These are phyloP conservation scores for Drosophila pseudotakahashii DNA, from an alignment of 2,888 invertebrate species.

Conservation along the genomic window DNA sequence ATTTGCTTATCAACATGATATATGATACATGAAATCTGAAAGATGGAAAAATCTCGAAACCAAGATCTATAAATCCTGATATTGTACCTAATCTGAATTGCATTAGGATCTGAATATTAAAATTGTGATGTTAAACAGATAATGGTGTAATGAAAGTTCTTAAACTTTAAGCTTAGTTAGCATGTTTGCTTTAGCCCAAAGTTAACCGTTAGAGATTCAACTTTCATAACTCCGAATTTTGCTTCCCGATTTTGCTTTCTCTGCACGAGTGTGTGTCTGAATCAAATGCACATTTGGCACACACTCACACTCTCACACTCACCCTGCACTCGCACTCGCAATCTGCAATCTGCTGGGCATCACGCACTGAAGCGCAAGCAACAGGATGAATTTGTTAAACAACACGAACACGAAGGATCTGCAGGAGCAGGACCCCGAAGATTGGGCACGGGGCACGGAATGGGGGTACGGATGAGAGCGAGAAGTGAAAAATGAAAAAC, in stretches of 20 bases:
- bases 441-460: slow-evolving; percentile 3
- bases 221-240: neutral
- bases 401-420: slow-evolving; percentile 57
- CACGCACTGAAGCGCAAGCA: slow-evolving; percentile 75
- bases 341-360: slow-evolving; percentile 48
- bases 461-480: slow-evolving; percentile 10
- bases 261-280: slow-evolving; percentile 4
- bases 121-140: too few species aligned
- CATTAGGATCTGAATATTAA: too few species aligned
- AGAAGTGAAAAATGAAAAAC: slow-evolving; percentile 79
- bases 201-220: too few species aligned
- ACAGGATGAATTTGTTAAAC: slow-evolving; percentile 78
- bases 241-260: neutral
- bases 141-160: too few species aligned
- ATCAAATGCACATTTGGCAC: slow-evolving; percentile 16
- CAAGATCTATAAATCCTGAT: too few species aligned
- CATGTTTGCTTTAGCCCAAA: too few species aligned
- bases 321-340: slow-evolving; percentile 1
- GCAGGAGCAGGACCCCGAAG: slow-evolving; percentile 18
- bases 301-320: neutral
- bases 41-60: too few species aligned
- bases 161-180: too few species aligned
- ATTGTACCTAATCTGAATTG: too few species aligned
- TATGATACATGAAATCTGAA: too few species aligned
- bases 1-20: too few species aligned